Conservation (phyloP, 2,797 vertebrate genomes). For the Phoebastria nigripes region DNA sequence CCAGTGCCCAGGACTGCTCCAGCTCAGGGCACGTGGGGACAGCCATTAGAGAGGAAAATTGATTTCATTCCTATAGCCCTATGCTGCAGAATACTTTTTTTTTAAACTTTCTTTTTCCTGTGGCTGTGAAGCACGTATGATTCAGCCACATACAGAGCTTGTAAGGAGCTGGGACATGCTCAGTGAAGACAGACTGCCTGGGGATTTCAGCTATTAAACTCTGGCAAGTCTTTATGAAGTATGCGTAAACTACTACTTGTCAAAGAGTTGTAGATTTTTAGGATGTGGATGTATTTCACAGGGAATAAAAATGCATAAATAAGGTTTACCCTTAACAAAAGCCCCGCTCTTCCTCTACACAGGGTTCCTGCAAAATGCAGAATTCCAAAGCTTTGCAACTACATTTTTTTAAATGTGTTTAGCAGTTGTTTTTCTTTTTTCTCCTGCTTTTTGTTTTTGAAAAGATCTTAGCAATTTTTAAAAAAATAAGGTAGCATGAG, state of each 20-base stretch:
- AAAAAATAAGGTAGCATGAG: background rate
- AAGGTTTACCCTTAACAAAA: background rate
- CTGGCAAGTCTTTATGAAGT: background rate
- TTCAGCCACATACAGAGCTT: background rate
- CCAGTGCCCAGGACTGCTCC: background rate
- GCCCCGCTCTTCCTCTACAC: background rate
- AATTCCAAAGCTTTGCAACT: background rate
- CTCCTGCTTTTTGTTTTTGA: background rate
- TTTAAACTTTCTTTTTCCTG: background rate
- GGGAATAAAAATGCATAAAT: background rate
- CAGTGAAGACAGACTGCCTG: background rate
- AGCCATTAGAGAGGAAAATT: background rate
- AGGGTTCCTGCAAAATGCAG: background rate
- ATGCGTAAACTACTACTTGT: slow-evolving; percentile 7
- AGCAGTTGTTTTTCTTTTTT: background rate
- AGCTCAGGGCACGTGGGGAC: fast-evolving
- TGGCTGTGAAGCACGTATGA: background rate
- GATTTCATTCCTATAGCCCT: background rate
- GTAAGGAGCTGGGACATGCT: background rate
- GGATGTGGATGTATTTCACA: background rate
- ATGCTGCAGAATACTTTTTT: background rate
- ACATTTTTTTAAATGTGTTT: fast-evolving
- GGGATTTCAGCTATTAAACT: slow-evolving; percentile 1
- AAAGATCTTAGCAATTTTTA: background rate
- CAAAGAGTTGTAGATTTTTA: background rate